Evolutionary conservation across 2,797 vertebrate genomes (phyloP), one percentile per base, ranked within the genome.

Genomic region (Sparus aurata): DNA sequence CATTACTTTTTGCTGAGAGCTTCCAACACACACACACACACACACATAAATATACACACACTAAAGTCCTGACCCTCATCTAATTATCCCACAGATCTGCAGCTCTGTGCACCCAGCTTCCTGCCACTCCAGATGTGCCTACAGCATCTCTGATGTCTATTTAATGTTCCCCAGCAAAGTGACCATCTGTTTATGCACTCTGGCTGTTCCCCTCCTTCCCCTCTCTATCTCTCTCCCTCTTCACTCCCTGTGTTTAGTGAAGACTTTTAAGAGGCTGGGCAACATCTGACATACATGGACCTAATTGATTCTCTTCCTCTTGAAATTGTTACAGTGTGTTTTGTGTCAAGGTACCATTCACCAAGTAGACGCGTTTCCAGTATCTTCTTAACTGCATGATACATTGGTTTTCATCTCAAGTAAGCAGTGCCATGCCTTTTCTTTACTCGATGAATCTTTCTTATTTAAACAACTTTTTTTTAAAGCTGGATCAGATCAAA

Each of bases 141-240:
- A 82, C 87, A 91, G 85, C 89, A 91, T 92, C 89, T 91, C 85
- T 93, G 88, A 91, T 92, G 91, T 93, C 90, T 90, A 91, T 92
- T 93, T 93, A 92, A 93, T 91, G 90, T 90, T 90, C 89, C 73
- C 69, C 87, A 80, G 85, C 83, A 88, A 87, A 92, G 80, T 83
- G 86, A 85, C 85, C 92, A 91, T 94, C 89, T 94, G 92, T 87
- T 93, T 89, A 88, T 90, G 70, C 77, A n/a, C 89, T 88, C 84
- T 55, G 9, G 50, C 64, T 70, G 47, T 20, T 57, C 70, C 69
- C 55, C 52, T 67, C 58, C 63, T 75, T 38, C 55, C 70, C 50
- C 73, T 34, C 59, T 67, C 53, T 73, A 59, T 88, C 69, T 64
- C 49, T 57, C 46, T 65, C 41, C 57, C 65, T 79, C 54, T 50